Percentiles rank a stretch among this genome's conserved stretches.
phyloP scores from a whole-genome alignment of 2,888 invertebrate species.

The Xylota sylvarum region DNA sequence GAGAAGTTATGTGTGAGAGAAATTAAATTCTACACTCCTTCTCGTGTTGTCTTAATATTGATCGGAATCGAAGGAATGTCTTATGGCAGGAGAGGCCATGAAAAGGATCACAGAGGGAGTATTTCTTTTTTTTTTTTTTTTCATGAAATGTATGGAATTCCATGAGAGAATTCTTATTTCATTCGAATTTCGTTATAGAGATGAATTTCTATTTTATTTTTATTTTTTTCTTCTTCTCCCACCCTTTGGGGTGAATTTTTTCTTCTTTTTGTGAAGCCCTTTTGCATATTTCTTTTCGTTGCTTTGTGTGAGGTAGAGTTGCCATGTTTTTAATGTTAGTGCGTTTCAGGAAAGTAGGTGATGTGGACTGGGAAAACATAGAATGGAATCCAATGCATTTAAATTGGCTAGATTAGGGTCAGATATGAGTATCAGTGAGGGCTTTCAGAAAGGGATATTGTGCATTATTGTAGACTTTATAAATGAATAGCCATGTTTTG shows the following conservation, averaged over 20 bases:
- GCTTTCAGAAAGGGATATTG: too few relatives aligned
- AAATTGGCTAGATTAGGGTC: too few relatives aligned
- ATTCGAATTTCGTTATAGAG: conserved; percentile 26
- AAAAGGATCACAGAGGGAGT: conserved; percentile 14
- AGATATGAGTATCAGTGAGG: too few relatives aligned
- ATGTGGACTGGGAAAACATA: too few relatives aligned
- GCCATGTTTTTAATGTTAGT: neutral
- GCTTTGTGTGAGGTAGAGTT: neutral
- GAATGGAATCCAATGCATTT: too few relatives aligned
- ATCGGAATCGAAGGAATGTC: conserved; percentile 14
- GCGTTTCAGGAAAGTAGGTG: neutral
- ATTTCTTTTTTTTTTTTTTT: neutral
- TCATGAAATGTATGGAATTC: conserved; percentile 29
- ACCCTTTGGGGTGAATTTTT: neutral
- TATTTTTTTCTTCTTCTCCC: neutral
- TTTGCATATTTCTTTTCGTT: neutral
- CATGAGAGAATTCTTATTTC: conserved; percentile 31
- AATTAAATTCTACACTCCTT: conserved; percentile 17
- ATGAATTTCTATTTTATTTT: neutral
- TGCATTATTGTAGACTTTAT: too few relatives aligned
- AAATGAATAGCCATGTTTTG: too few relatives aligned
- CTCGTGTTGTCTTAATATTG: neutral
- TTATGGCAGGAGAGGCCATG: neutral
- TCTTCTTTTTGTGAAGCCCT: neutral
- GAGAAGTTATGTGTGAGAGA: neutral